Conservation (phyloP, 2,888 invertebrate species). For the Epinotia nisella region DNA sequence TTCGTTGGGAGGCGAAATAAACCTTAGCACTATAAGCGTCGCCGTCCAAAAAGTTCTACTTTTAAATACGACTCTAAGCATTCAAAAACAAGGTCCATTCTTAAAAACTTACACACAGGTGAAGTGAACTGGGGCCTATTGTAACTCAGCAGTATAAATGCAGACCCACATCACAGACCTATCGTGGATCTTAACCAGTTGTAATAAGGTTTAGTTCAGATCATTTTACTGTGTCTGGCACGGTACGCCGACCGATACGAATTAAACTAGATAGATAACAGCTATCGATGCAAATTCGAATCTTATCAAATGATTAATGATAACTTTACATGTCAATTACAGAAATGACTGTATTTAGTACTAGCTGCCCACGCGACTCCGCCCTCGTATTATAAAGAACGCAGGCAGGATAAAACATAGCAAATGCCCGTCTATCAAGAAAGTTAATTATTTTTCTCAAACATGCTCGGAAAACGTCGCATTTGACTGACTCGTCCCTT, state of each 20-base stretch:
- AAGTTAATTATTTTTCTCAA: no score
- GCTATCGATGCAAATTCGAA: constrained; percentile 35
- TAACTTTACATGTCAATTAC: constrained; percentile 13
- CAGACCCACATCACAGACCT: background rate
- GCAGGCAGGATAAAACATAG: no score
- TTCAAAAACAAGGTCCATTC: no score
- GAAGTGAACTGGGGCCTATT: no score
- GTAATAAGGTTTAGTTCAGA: background rate
- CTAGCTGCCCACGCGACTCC: background rate
- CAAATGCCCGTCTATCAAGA: no score
- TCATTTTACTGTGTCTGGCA: background rate
- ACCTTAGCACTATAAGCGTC: no score
- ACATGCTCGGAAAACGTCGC: no score
- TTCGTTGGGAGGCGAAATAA: no score
- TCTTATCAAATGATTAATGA: constrained; percentile 25
- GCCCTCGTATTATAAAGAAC: no score
- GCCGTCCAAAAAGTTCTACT: background rate
- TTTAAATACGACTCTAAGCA: background rate
- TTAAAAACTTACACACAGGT: no score
- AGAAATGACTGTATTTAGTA: background rate
- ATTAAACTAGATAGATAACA: constrained; percentile 27
- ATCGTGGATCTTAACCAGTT: background rate
- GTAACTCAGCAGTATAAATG: no score
- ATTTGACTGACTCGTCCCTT: no score
- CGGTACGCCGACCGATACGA: constrained; percentile 16